Evolutionary conservation across 2,113 vertebrate species (phyloP).

Genomic region (Paralichthys olivaceus): DNA sequence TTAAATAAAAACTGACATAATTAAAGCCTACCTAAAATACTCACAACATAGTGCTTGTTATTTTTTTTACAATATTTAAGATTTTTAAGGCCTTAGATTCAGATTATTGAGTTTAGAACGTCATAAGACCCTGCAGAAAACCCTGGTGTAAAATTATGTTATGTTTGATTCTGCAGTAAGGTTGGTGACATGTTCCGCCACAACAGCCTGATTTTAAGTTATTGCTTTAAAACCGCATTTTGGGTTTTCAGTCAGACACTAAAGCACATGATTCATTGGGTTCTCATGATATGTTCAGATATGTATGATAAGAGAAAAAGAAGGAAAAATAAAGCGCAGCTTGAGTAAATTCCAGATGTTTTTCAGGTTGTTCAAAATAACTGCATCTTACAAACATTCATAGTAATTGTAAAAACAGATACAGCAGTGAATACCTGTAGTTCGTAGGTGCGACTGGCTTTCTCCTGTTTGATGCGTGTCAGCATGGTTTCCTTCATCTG

Average conservation of each 20-base stretch:
- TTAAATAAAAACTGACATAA: no score
- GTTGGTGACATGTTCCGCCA: no score
- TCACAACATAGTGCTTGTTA: no score
- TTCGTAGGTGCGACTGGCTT: conserved; percentile 91
- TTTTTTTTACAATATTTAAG: no score
- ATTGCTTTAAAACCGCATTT: not conserved
- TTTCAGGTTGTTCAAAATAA: not conserved
- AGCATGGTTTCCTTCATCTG: conserved; percentile 93
- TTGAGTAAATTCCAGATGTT: not conserved
- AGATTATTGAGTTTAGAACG: no score
- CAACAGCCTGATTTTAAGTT: no score
- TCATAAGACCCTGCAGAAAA: no score
- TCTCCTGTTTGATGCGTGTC: conserved; percentile 94
- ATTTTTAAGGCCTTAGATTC: no score
- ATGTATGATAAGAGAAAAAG: not conserved
- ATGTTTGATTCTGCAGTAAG: no score
- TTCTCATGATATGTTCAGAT: not conserved
- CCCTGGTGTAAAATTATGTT: no score
- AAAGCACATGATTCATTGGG: not conserved
- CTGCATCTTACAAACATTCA: not conserved
- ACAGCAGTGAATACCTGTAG: conserved; percentile 83
- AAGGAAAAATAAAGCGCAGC: not conserved
- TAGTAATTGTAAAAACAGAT: not conserved
- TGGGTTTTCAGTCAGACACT: not conserved
- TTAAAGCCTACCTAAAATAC: no score